Percentiles rank a stretch among this genome's conserved stretches.
Evolutionary conservation across 2,113 vertebrate species (phyloP).

Genomic region (Siniperca chuatsi): DNA sequence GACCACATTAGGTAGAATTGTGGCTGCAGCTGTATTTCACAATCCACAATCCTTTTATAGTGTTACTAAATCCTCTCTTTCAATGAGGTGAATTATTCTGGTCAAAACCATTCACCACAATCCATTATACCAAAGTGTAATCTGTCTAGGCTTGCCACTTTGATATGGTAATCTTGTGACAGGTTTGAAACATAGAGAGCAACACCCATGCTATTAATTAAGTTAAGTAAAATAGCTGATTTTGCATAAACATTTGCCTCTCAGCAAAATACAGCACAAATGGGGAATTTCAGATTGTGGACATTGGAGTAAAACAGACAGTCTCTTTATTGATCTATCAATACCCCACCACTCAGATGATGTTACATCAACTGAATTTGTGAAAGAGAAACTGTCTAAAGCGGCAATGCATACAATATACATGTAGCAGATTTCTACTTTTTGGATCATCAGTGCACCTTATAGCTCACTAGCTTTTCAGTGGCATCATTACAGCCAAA

Average conservation of each 20-base stretch:
- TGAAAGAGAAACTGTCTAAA: not conserved
- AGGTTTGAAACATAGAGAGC: not conserved
- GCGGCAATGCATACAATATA: not conserved
- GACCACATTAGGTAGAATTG: not conserved
- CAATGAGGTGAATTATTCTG: not conserved
- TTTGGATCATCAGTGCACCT: not conserved
- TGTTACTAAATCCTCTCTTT: not conserved
- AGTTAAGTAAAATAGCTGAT: no score
- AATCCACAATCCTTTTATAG: conserved; percentile 32
- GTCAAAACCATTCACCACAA: not conserved
- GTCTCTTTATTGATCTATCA: not conserved
- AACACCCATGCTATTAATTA: not conserved
- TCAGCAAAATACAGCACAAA: not conserved
- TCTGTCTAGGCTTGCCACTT: conserved; percentile 5
- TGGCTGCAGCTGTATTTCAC: conserved; percentile 23
- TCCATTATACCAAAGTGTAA: not conserved
- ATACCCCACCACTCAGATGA: no score
- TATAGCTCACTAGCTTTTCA: no score
- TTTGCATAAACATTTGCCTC: not conserved
- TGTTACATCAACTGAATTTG: not conserved
- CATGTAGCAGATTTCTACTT: not conserved
- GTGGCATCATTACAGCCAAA: not conserved
- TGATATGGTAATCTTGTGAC: not conserved
- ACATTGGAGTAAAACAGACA: not conserved
- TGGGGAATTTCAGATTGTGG: not conserved